A percentile compares a stretch with the other conserved stretches of the same genome.
Conservation (phyloP, 2,888 invertebrate species). For the Calephelis perditalis region DNA sequence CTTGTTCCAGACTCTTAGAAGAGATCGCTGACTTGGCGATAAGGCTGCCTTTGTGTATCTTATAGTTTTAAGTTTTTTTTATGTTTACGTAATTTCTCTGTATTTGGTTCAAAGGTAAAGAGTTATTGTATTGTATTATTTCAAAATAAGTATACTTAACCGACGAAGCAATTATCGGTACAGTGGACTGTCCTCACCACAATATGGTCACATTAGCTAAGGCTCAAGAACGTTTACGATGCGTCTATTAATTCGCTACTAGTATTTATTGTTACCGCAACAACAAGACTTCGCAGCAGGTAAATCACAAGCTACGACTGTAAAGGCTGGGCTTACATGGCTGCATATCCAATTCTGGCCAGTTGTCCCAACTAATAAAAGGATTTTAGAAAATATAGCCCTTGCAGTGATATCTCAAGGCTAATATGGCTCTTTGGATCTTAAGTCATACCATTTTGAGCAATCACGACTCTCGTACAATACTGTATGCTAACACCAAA, state of each 20-base stretch:
- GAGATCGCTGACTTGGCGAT: too few relatives aligned
- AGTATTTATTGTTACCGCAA: constrained; percentile 47
- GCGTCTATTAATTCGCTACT: constrained; percentile 36
- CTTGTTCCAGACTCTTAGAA: too few relatives aligned
- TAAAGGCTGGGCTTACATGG: constrained; percentile 38
- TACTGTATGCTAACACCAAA: constrained; percentile 11
- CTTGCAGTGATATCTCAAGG: constrained; percentile 21
- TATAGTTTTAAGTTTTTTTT: too few relatives aligned
- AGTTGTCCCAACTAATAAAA: constrained; percentile 24
- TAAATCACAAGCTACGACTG: constrained; percentile 42
- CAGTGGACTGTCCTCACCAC: constrained; percentile 9
- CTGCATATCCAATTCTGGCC: constrained; percentile 28
- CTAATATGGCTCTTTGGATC: constrained; percentile 25
- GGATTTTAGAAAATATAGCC: constrained; percentile 21
- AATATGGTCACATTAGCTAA: constrained; percentile 14
- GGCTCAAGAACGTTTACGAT: constrained; percentile 22
- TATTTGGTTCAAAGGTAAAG: too few relatives aligned
- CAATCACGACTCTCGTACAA: constrained; percentile 29
- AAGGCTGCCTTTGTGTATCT: too few relatives aligned
- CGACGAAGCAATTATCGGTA: too few relatives aligned
- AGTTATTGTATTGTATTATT: too few relatives aligned
- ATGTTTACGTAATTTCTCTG: too few relatives aligned
- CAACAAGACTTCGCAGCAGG: constrained; percentile 36
- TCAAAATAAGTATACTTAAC: too few relatives aligned
- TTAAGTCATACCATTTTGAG: constrained; percentile 29